Base-by-base conservation (phyloP, 53 echinoderm and acorn worm genomes). In the Antedon mediterranea region DNA sequence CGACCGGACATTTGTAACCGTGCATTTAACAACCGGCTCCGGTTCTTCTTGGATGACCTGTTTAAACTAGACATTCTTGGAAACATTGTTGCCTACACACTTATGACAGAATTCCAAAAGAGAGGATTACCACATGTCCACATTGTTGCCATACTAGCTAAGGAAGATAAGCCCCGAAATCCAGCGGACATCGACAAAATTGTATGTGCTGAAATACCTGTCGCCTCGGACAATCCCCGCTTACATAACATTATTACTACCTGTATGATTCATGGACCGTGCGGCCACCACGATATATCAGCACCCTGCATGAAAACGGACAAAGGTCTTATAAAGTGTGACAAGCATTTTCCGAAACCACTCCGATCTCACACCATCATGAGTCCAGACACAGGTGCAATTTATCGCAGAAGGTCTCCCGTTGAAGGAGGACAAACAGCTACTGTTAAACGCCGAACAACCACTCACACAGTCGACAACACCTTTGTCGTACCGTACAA, bases 311-410 rank as follows among this genome's bases (percentile, higher is more conserved):
- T 34, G 77, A 37, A 37, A 37, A 37, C 37, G 37, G 11, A 37
- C 4, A 37, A 37, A 11, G 14, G 6, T 4, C 37, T 37, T 28
- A 34, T 34, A 4, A 77, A 77, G 34, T 77, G 77, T 30, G 34
- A 34, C 37, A 77, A 77, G 33, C 34, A 77, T 3, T 77, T 77
- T 26, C 77, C 77, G 4, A 77, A 77, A 77, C 34, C 77, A 27
- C 77, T 33, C 34, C 37, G 11, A 23, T 26, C 34, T 6, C 23
- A 77, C 4, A 77, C 37, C 77, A 29, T 43, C 29, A 77, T 77
- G 34, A 43, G 32, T 30, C 34, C 77, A 33, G 29, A 77, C 18
- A 77, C 41, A 15, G 34, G 77, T 29, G 34, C 34, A 28, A 29
- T 43, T 34, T 43, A 77, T 28, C 43, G 43, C 77, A 32, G 77